A percentile compares a stretch with the other conserved stretches of the same genome.
These are phyloP conservation scores for Subanguina moxae DNA, from an alignment of 1,140 invertebrate genomes.

Conservation along the genomic window DNA sequence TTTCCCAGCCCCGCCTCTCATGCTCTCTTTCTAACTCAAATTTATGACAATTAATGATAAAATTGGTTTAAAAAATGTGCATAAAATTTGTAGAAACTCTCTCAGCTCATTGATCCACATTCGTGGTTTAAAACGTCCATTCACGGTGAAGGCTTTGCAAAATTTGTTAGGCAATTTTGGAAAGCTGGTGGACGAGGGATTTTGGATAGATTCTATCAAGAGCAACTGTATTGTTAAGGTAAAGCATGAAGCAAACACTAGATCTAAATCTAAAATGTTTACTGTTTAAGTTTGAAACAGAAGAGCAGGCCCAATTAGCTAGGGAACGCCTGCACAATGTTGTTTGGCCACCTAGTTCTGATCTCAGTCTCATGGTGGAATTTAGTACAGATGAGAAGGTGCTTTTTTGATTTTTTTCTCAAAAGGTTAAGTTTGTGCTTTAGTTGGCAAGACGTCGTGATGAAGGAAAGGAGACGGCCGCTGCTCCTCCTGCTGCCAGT, in stretches of 20 bases:
- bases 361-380: constrained; percentile 34
- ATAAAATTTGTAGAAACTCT: constrained; percentile 28
- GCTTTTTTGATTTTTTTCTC: constrained; percentile 5
- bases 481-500: constrained; percentile 3
- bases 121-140: constrained; percentile 45
- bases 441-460: neutral
- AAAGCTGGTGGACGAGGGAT: constrained; percentile 27
- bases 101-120: constrained; percentile 34
- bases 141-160: constrained; percentile 31
- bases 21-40: too few species aligned
- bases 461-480: constrained; percentile 12
- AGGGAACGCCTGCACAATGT: constrained; percentile 35
- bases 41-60: too few species aligned
- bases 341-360: constrained; percentile 37
- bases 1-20: too few species aligned
- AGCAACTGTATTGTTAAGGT: constrained; percentile 52
- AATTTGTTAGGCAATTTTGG: constrained; percentile 38
- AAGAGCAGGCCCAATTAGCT: constrained; percentile 39
- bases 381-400: constrained; percentile 42
- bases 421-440: neutral
- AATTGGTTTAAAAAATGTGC: too few species aligned
- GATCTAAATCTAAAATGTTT: too few species aligned
- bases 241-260: too few species aligned
- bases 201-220: constrained; percentile 52
- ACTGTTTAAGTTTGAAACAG: constrained; percentile 35